phyloP scores from a whole-genome alignment of 1,140 invertebrate genomes.

The Eumaeus atala region DNA sequence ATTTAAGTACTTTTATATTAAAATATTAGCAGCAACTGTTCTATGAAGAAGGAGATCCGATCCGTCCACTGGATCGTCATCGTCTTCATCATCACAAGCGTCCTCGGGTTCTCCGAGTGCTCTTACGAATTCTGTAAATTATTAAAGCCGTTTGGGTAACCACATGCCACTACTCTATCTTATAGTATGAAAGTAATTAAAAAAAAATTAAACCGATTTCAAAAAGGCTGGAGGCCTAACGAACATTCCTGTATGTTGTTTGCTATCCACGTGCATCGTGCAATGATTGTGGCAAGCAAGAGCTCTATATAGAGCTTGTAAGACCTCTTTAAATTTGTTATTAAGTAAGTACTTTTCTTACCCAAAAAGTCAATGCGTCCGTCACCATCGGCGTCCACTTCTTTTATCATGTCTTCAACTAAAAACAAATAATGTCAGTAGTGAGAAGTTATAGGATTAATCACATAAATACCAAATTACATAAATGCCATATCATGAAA shows the following conservation, averaged over 20 bases:
- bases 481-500: too few relatives aligned
- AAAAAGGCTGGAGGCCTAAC: too few relatives aligned
- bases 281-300: slow-evolving; percentile 1
- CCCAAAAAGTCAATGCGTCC: slow-evolving; percentile 92
- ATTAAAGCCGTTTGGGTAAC: too few relatives aligned
- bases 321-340: too few relatives aligned
- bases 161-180: too few relatives aligned
- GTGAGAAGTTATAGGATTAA: neutral
- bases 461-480: too few relatives aligned
- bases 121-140: slow-evolving; percentile 85
- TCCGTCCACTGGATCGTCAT: slow-evolving; percentile 75
- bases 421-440: slow-evolving; percentile 46
- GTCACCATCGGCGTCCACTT: slow-evolving; percentile 92
- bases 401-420: slow-evolving; percentile 95
- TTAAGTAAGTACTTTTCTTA: slow-evolving; percentile 54
- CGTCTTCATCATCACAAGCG: slow-evolving; percentile 85
- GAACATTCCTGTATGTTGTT: too few relatives aligned
- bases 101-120: slow-evolving; percentile 89
- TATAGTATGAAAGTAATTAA: too few relatives aligned
- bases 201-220: too few relatives aligned
- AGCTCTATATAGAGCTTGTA: too few relatives aligned
- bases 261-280: too few relatives aligned
- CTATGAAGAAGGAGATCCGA: slow-evolving; percentile 41
- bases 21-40: slow-evolving; percentile 38
- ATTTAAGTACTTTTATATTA: slow-evolving; percentile 13